Conservation (phyloP, 2,888 invertebrate genomes). For the Pediacus dermestoides region DNA sequence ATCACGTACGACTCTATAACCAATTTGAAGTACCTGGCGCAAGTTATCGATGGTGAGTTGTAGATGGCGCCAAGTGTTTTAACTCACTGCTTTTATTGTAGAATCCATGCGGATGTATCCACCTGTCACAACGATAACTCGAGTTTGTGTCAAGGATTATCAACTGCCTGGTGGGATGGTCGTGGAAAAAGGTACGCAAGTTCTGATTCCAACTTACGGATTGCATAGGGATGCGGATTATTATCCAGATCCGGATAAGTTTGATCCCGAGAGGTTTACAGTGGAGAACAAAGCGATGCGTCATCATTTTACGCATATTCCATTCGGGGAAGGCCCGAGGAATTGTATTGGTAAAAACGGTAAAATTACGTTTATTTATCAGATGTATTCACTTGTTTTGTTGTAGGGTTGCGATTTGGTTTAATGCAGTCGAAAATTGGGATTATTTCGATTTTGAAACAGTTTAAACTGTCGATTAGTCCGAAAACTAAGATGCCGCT, state of each 20-base stretch:
- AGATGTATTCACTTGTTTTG: constrained; percentile 3
- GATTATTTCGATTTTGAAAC: constrained; percentile 18
- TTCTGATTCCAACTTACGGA: constrained; percentile 25
- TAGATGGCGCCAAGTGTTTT: no score
- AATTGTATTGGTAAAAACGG: constrained; percentile 36
- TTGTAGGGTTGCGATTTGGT: constrained; percentile 27
- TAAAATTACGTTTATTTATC: no score
- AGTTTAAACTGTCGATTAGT: constrained; percentile 21
- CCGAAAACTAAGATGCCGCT: constrained; percentile 23
- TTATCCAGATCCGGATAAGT: constrained; percentile 30
- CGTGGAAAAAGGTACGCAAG: constrained; percentile 27
- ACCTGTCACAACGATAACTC: constrained; percentile 21
- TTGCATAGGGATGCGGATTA: constrained; percentile 31
- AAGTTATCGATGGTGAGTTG: constrained; percentile 24
- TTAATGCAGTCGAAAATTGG: constrained; percentile 26
- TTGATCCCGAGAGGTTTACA: constrained; percentile 32
- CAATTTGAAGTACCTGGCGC: constrained; percentile 27
- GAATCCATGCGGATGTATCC: constrained; percentile 31
- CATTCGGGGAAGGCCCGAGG: constrained; percentile 34
- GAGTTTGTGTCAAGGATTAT: constrained; percentile 31
- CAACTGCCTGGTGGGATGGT: constrained; percentile 26
- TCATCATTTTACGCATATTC: constrained; percentile 24
- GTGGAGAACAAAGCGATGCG: constrained; percentile 22
- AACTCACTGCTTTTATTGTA: constrained; percentile 13
- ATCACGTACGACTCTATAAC: constrained; percentile 26